These are phyloP conservation scores for Ceratotherium simum DNA, from an alignment of 2,113 vertebrate genomes.

Conservation along the genomic window DNA sequence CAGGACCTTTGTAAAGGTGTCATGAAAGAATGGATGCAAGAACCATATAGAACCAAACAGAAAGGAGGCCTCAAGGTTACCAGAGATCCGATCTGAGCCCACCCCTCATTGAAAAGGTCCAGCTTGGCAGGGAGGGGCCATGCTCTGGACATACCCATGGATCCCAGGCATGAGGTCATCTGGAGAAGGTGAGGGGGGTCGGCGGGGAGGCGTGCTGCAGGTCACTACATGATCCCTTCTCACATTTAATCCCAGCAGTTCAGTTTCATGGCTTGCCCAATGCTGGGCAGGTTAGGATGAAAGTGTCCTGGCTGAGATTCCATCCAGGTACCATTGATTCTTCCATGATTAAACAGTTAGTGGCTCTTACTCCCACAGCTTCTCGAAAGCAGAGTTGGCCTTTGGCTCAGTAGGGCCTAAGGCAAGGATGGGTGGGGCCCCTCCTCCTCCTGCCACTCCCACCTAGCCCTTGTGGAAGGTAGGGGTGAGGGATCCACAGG, in stretches of 20 bases:
- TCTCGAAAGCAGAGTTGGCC: not conserved
- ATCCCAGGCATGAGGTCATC: not conserved
- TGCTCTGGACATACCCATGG: not conserved
- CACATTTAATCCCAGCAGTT: not conserved
- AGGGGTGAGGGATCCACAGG: not conserved
- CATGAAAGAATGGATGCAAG: not conserved
- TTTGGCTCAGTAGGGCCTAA: not conserved
- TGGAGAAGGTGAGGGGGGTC: not conserved
- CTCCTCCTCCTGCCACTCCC: not conserved
- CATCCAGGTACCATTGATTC: not conserved
- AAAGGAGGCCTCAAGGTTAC: not conserved
- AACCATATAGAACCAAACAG: not conserved
- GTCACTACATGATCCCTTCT: not conserved
- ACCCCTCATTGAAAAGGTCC: not conserved
- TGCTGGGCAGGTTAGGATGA: not conserved
- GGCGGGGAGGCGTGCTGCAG: not conserved
- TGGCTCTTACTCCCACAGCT: not conserved
- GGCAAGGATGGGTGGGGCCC: not conserved
- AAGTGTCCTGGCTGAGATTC: constrained; percentile 35
- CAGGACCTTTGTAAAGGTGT: not conserved
- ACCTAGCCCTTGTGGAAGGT: not conserved
- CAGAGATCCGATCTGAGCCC: not conserved
- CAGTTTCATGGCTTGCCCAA: not conserved
- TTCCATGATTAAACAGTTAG: constrained; percentile 2
- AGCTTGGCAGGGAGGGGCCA: not conserved